phyloP scores from a whole-genome alignment of 1,140 invertebrate genomes.

The Aradophagus sp. region DNA sequence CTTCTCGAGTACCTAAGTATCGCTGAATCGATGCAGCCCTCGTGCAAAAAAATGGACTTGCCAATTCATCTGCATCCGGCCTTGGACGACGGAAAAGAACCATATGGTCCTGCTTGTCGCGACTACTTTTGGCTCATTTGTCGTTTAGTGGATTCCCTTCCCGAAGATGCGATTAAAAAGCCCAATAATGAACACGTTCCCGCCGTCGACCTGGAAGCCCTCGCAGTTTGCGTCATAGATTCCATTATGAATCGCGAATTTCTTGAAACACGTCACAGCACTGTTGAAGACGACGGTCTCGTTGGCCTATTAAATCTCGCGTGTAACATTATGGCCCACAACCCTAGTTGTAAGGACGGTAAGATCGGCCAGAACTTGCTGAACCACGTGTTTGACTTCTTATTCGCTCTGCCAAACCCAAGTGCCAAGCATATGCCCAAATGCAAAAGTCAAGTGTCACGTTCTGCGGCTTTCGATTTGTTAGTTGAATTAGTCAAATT shows the following conservation, averaged over 20 bases:
- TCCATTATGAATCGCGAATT: conserved; percentile 86
- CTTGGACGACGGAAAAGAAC: conserved; percentile 90
- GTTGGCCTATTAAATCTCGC: conserved; percentile 91
- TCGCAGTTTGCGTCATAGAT: conserved; percentile 84
- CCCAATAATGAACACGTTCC: conserved; percentile 73
- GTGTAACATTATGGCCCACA: conserved; percentile 91
- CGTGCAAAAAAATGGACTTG: conserved; percentile 72
- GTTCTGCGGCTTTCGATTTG: conserved; percentile 92
- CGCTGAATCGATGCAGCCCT: conserved; percentile 89
- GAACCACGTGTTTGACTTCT: conserved; percentile 86
- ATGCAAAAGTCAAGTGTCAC: conserved; percentile 91
- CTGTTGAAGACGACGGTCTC: conserved; percentile 91
- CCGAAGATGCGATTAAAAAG: conserved; percentile 85
- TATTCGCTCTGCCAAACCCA: conserved; percentile 92
- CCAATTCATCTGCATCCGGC: conserved; percentile 75
- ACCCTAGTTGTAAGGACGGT: conserved; percentile 88
- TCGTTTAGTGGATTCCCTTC: conserved; percentile 88
- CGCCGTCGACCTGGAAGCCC: conserved; percentile 81
- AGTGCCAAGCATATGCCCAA: conserved; percentile 90
- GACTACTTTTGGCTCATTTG: conserved; percentile 96
- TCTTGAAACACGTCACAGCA: conserved; percentile 86
- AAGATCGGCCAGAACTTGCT: conserved; percentile 85
- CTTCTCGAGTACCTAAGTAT: conserved; percentile 86
- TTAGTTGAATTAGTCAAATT: conserved; percentile 90
- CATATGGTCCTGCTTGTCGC: conserved; percentile 92